Percentiles rank a stretch among this genome's conserved stretches.
Conservation (phyloP, 2,888 invertebrate genomes). For the Dysmachus trigonus region DNA sequence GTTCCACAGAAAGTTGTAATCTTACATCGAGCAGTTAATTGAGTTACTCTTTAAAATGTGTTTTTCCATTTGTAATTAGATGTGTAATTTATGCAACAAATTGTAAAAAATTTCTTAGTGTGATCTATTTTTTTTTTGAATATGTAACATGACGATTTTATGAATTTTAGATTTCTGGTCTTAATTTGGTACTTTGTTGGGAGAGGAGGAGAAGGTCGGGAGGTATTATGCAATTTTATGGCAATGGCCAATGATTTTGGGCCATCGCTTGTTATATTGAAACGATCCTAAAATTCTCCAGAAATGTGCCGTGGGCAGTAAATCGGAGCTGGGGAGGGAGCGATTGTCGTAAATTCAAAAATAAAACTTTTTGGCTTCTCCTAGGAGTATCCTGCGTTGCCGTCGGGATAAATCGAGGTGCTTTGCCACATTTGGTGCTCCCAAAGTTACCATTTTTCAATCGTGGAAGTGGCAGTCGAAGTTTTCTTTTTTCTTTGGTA, state of each 20-base stretch:
- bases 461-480: slow-evolving; percentile 16
- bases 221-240: background rate
- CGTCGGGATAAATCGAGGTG: slow-evolving; percentile 33
- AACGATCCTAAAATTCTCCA: background rate
- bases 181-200: background rate
- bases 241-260: background rate
- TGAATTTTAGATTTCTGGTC: background rate
- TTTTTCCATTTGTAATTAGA: no score
- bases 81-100: no score
- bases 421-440: slow-evolving; percentile 39
- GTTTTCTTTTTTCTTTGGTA: background rate
- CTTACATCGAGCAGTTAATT: no score
- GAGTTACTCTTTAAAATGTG: no score
- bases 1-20: no score
- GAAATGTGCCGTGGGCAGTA: background rate
- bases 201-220: no score
- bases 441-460: slow-evolving; percentile 39
- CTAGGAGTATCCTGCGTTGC: background rate
- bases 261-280: background rate
- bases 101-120: no score
- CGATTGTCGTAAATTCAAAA: background rate
- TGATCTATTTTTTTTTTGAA: no score
- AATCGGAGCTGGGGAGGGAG: background rate
- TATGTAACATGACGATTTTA: no score
- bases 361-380: background rate